Conservation (phyloP, 2,888 invertebrate genomes). For the Pecten maximus region DNA sequence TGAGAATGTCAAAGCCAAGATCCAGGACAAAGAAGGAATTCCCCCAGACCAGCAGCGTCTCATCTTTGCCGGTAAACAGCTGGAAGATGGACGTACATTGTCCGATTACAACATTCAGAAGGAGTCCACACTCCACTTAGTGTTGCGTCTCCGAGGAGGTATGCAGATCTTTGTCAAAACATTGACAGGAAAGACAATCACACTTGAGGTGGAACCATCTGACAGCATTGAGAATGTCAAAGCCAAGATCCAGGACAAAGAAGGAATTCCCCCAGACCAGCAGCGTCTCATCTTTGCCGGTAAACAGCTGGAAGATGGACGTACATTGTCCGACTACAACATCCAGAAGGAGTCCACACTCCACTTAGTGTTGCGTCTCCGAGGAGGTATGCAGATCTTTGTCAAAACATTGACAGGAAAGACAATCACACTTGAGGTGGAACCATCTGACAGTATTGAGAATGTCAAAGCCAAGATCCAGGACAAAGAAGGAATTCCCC, state of each 20-base stretch:
- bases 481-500: slow-evolving; percentile 84
- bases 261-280: slow-evolving; percentile 87
- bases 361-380: slow-evolving; percentile 93
- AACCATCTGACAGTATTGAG: slow-evolving; percentile 95
- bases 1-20: slow-evolving; percentile 92
- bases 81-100: slow-evolving; percentile 95
- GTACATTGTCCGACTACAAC: slow-evolving; percentile 95
- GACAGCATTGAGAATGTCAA: slow-evolving; percentile 97
- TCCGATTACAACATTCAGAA: slow-evolving; percentile 97
- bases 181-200: slow-evolving; percentile 80
- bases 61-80: slow-evolving; percentile 94
- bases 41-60: slow-evolving; percentile 71
- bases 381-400: slow-evolving; percentile 91
- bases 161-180: slow-evolving; percentile 90
- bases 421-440: slow-evolving; percentile 83
- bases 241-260: slow-evolving; percentile 84
- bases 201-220: slow-evolving; percentile 87
- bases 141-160: slow-evolving; percentile 90
- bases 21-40: slow-evolving; percentile 84
- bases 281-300: slow-evolving; percentile 96
- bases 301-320: slow-evolving; percentile 96
- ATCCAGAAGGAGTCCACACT: slow-evolving; percentile 98
- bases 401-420: slow-evolving; percentile 81
- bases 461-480: slow-evolving; percentile 89
- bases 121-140: slow-evolving; percentile 94